Evolutionary conservation across 92 coral and sea anemone genomes (phyloP).

Genomic region (Bergia puertoricense): DNA sequence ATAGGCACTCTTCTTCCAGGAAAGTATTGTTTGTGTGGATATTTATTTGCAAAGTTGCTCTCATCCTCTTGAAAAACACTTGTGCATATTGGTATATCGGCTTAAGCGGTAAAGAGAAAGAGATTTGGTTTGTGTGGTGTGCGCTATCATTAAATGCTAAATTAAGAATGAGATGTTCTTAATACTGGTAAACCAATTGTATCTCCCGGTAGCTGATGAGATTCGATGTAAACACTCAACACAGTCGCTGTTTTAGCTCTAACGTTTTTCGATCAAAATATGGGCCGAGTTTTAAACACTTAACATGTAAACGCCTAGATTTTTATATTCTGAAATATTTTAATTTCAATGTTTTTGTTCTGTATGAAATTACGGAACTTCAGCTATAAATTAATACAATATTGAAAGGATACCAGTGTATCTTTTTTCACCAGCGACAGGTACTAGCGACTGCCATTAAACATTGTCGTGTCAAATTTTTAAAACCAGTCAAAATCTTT

Average conservation of each 20-base stretch:
- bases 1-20: neutral
- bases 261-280: neutral
- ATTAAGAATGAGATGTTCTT: neutral
- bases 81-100: neutral
- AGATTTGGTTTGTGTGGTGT: neutral
- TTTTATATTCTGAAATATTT: neutral
- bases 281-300: neutral
- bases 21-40: neutral
- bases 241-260: neutral
- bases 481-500: neutral
- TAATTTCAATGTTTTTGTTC: neutral
- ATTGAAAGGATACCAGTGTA: neutral
- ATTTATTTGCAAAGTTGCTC: constrained; percentile 7
- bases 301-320: neutral
- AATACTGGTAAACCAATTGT: neutral
- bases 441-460: neutral
- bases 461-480: neutral
- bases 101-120: constrained; percentile 5
- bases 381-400: neutral
- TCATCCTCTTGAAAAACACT: neutral
- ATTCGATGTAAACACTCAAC: neutral
- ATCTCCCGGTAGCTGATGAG: neutral
- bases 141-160: constrained; percentile 4
- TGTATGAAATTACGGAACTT: neutral
- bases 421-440: neutral